phyloP scores from a whole-genome alignment of 2,113 vertebrate species.

The Ciconia boyciana region DNA sequence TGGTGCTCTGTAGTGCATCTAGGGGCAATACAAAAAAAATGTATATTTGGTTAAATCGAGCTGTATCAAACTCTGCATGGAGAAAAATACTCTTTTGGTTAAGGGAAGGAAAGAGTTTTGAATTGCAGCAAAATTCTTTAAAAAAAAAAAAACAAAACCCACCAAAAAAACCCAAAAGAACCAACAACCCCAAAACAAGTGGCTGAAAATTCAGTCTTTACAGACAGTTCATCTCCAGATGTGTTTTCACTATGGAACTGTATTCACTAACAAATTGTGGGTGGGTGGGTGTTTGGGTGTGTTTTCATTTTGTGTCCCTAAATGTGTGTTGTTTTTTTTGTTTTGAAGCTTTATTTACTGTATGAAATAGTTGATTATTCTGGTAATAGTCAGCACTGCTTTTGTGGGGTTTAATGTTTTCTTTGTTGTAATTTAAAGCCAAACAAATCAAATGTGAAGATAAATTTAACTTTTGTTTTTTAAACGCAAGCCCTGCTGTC shows the following conservation, averaged over 20 bases:
- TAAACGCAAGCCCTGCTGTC: neutral
- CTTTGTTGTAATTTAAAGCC: neutral
- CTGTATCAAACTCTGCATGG: neutral
- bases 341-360: neutral
- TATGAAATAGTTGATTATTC: neutral
- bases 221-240: neutral
- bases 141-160: neutral
- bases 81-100: neutral
- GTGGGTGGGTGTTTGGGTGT: neutral
- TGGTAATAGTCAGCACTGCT: neutral
- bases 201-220: neutral
- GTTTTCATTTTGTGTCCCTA: neutral
- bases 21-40: neutral
- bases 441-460: neutral
- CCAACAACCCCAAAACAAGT: neutral
- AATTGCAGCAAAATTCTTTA: neutral
- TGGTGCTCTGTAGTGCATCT: neutral
- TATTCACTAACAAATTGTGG: neutral
- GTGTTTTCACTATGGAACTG: neutral
- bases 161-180: neutral
- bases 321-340: neutral
- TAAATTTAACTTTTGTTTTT: neutral
- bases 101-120: neutral
- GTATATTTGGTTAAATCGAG: neutral
- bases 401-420: neutral